Percentiles rank a stretch among this genome's conserved stretches.
phyloP scores from a whole-genome alignment of 2,113 vertebrate species.

The Rhinichthys klamathensis region DNA sequence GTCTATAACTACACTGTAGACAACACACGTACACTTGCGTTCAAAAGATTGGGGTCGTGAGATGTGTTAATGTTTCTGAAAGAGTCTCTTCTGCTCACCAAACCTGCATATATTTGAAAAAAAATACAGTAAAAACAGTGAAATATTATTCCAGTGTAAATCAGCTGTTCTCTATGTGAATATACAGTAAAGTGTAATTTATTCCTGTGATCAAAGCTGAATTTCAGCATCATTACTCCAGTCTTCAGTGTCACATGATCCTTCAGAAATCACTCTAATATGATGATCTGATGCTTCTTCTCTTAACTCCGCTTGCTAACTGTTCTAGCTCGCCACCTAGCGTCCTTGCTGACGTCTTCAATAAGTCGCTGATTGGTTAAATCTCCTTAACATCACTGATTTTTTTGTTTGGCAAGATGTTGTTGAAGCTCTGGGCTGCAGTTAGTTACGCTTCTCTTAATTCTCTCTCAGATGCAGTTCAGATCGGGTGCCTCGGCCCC shows the following conservation, averaged over 20 bases:
- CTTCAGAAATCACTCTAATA: neutral
- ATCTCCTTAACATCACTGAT: neutral
- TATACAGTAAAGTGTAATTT: neutral
- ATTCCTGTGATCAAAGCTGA: too few relatives aligned
- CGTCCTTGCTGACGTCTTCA: too few relatives aligned
- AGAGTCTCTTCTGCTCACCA: neutral
- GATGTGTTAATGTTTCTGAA: too few relatives aligned
- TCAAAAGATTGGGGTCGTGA: neutral
- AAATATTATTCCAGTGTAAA: neutral
- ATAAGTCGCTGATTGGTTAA: too few relatives aligned
- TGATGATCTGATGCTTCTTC: neutral
- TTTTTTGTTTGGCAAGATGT: neutral
- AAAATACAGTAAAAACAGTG: neutral
- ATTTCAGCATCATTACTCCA: neutral
- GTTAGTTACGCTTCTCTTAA: neutral
- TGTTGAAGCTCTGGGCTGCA: neutral
- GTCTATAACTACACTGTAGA: neutral
- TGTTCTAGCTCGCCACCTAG: too few relatives aligned
- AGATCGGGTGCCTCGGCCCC: neutral
- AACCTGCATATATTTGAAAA: too few relatives aligned
- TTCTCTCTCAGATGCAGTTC: neutral
- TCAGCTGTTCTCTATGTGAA: neutral
- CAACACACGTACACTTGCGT: neutral
- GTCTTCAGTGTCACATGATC: conserved; percentile 1
- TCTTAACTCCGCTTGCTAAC: too few relatives aligned